Conservation (phyloP, 2,113 vertebrate genomes). For the Aphelocoma coerulescens region DNA sequence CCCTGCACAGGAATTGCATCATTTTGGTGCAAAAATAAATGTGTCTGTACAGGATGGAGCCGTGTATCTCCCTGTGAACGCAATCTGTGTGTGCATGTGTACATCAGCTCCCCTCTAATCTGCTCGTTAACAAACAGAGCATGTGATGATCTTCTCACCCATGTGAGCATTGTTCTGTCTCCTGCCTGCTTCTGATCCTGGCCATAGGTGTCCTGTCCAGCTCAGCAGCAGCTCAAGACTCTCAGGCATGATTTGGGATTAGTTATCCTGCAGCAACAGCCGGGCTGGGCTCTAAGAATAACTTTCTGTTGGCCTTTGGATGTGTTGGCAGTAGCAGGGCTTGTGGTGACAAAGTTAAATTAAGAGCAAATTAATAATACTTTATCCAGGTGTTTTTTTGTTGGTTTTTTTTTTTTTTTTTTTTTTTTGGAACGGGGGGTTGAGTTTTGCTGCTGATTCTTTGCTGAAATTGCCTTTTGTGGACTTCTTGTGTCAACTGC, state of each 20-base stretch:
- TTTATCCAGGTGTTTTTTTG: not conserved
- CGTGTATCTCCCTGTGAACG: not conserved
- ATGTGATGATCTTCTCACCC: not conserved
- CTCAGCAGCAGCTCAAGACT: slow-evolving; percentile 44
- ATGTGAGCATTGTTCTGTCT: not conserved
- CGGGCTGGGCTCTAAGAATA: slow-evolving; percentile 47
- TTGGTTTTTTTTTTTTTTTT: not conserved
- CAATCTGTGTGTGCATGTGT: not conserved
- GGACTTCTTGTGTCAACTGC: not conserved
- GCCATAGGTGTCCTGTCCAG: not conserved
- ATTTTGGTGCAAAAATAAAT: not conserved
- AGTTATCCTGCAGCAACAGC: slow-evolving; percentile 33
- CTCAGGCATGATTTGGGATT: slow-evolving; percentile 26
- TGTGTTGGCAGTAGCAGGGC: slow-evolving; percentile 4
- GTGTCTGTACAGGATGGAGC: not conserved
- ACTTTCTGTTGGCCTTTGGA: slow-evolving; percentile 39
- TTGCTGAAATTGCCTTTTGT: not conserved
- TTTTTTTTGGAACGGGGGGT: not conserved
- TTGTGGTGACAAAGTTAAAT: not conserved
- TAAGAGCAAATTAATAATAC: not conserved
- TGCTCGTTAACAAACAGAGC: not conserved
- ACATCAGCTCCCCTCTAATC: not conserved
- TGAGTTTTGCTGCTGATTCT: not conserved
- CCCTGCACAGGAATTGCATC: not conserved
- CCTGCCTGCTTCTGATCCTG: slow-evolving; percentile 33